Evolutionary conservation across 1,140 invertebrate genomes (phyloP).

Genomic region (Drosophila dunni): DNA sequence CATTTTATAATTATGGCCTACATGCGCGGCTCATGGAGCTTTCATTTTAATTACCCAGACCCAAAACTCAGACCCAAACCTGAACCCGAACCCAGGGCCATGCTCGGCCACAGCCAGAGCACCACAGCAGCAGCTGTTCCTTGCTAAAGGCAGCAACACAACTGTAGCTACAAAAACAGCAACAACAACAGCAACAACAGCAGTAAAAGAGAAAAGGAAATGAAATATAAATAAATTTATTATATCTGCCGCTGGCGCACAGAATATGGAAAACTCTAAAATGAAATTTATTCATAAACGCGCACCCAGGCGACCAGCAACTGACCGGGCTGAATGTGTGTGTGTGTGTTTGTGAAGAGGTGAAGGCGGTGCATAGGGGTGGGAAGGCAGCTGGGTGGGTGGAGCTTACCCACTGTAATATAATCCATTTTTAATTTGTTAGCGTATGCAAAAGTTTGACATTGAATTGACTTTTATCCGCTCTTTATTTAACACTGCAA

Average conservation of each 20-base stretch:
- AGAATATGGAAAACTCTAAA: slow-evolving; percentile 75
- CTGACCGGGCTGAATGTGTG: slow-evolving; percentile 15
- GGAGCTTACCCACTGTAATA: slow-evolving; percentile 34
- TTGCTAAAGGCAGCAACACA: not conserved
- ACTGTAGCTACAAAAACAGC: not conserved
- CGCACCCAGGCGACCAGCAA: slow-evolving; percentile 46
- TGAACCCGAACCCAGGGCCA: slow-evolving; percentile 5
- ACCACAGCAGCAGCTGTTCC: slow-evolving; percentile 41
- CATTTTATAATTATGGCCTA: slow-evolving; percentile 80
- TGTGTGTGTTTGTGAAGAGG: slow-evolving; percentile 5
- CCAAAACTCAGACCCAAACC: slow-evolving; percentile 37
- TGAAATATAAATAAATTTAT: slow-evolving; percentile 84
- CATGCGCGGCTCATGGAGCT: slow-evolving; percentile 62
- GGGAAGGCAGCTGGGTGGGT: not conserved
- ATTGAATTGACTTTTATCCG: slow-evolving; percentile 70
- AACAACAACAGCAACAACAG: slow-evolving; percentile 20
- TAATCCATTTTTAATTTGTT: slow-evolving; percentile 70
- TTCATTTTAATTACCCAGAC: slow-evolving; percentile 73
- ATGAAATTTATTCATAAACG: slow-evolving; percentile 82
- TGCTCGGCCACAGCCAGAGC: slow-evolving; percentile 1
- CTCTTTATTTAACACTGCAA: slow-evolving; percentile 31
- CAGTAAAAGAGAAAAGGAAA: slow-evolving; percentile 56
- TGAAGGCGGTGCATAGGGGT: not conserved
- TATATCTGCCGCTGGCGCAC: slow-evolving; percentile 66
- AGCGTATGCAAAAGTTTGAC: slow-evolving; percentile 54